Evolutionary conservation across 2,797 vertebrate species (phyloP).

Genomic region (Acanthopagrus latus): DNA sequence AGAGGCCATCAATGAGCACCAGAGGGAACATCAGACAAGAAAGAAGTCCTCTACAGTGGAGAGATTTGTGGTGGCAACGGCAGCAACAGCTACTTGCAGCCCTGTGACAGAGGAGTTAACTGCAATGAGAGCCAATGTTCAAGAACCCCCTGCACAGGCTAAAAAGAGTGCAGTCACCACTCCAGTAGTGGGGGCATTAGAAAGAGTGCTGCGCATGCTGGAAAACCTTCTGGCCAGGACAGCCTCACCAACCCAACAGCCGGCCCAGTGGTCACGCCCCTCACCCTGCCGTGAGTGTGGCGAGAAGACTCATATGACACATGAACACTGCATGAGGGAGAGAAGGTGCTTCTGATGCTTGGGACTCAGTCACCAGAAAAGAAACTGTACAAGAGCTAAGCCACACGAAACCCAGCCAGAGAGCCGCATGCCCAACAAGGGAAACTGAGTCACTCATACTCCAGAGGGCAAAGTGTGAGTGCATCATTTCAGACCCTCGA

Average conservation of each 20-base stretch:
- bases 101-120: background rate
- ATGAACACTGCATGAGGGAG: background rate
- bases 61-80: no score
- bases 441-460: constrained; percentile 1
- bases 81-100: background rate
- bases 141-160: background rate
- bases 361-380: background rate
- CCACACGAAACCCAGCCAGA: background rate
- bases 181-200: background rate
- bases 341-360: background rate
- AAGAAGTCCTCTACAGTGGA: no score
- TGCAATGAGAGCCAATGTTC: background rate
- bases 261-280: background rate
- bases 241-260: background rate
- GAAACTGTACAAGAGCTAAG: background rate
- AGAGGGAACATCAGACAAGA: no score
- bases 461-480: background rate
- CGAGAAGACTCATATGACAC: background rate
- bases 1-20: no score
- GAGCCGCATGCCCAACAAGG: background rate
- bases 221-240: background rate
- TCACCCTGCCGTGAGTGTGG: background rate
- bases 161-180: background rate
- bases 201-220: background rate
- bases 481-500: background rate